These are phyloP conservation scores for Xylocopa sonorina DNA, from an alignment of 1,140 invertebrate genomes.

Conservation along the genomic window DNA sequence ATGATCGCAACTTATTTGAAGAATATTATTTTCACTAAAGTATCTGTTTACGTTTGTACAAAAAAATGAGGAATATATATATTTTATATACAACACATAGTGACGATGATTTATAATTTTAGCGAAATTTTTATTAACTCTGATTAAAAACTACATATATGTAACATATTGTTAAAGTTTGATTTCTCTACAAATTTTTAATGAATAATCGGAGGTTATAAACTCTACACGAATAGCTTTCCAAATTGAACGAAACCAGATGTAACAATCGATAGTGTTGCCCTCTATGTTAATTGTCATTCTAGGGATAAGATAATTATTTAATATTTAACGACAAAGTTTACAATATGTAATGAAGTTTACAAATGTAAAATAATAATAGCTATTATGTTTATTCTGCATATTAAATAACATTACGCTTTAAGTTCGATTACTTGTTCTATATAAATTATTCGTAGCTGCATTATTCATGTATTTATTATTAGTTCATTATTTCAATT, in stretches of 20 bases:
- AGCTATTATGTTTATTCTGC: not conserved
- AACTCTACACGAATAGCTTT: not conserved
- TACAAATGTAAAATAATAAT: not conserved
- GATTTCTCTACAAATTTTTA: not conserved
- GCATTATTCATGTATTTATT: not conserved
- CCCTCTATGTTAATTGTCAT: too few relatives aligned
- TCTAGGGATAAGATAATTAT: too few relatives aligned
- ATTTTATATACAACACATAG: not conserved
- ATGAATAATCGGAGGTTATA: constrained; percentile 8
- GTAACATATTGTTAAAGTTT: not conserved
- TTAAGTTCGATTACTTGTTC: not conserved
- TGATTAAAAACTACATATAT: not conserved
- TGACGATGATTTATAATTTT: not conserved
- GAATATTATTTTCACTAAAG: not conserved
- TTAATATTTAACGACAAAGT: not conserved
- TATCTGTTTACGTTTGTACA: not conserved
- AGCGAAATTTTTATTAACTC: not conserved
- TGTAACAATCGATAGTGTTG: not conserved
- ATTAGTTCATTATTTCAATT: not conserved
- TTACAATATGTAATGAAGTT: not conserved
- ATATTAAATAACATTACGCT: not conserved
- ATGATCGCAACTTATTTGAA: constrained; percentile 23
- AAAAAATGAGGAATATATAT: not conserved
- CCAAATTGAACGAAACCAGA: not conserved
- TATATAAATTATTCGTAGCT: not conserved